Base-by-base conservation (phyloP, 2,113 vertebrate species). In the Setophaga petechia region DNA sequence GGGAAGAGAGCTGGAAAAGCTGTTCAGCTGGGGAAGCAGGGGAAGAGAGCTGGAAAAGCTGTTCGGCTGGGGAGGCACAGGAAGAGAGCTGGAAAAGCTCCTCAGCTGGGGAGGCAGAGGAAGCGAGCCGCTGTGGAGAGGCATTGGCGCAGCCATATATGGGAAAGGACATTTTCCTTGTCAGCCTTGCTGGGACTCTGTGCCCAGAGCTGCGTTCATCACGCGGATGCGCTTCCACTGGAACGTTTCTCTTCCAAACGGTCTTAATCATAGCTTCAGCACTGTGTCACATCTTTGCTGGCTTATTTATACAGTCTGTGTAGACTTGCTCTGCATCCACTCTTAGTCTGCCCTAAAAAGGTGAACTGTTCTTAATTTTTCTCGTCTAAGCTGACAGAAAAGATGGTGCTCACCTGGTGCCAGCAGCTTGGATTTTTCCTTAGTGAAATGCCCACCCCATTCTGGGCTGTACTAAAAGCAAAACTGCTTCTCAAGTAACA, bases 341-440 rank as follows among this genome's bases (percentile, higher is more conserved):
- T 78, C 83, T 35, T 72, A 11, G 61, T 37, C 93, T 97, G 93
- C 86, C 96, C 96, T 96, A 96, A 96, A 97, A 97, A 97, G 96
- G 95, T 96, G 96, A 96, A 84, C 73, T 84, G 92, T 87, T 96
- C 84, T 69, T 92, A 46, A 39, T 68, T 76, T 89, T 89, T 72
- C 69, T 91, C 1, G 0, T 57, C 89, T 87, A 46, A 62, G 57
- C 83, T 84, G 52, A 66, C n/a, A 25, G 78, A 62, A 77, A 82
- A 68, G 57, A 41, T 6, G 9, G 23, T 37, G 13, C 49, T 81
- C 65, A 78, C 28, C 69, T 46, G 43, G 18, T 78, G 77, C n/a
- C 54, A 54, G 66, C 61, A 81, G 73, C n/a, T 75, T 77, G 5
- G 2, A 16, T 62, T 65, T 68, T 66, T 79, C 57, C 35, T 31